Conservation (phyloP, 2,797 vertebrate genomes). For the Avahi laniger region DNA sequence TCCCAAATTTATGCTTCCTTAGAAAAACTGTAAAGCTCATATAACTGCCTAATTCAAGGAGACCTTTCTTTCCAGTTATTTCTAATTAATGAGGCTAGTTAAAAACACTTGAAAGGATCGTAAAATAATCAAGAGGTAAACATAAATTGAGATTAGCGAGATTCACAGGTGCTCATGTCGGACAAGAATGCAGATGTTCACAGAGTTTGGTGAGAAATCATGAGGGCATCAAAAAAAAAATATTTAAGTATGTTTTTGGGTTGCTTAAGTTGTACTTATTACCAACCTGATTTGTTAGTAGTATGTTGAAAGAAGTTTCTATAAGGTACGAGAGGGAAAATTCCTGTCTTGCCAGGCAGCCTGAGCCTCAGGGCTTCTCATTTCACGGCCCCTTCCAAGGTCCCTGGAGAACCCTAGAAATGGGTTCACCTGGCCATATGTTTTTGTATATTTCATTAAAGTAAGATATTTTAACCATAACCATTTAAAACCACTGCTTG, state of each 20-base stretch:
- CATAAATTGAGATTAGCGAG: not conserved
- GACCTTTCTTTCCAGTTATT: conserved; percentile 19
- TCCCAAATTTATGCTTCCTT: not conserved
- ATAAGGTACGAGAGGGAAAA: not conserved
- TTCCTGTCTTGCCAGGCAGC: not conserved
- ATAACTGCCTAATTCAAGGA: not conserved
- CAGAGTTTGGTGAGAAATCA: not conserved
- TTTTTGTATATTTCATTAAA: conserved; percentile 5
- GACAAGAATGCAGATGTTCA: not conserved
- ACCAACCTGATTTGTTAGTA: not conserved
- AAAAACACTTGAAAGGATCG: not conserved
- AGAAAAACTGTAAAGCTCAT: not conserved
- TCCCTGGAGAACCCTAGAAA: not conserved
- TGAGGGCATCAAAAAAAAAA: not conserved
- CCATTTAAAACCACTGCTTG: conserved; percentile 8
- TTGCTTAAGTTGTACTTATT: not conserved
- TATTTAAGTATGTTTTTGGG: not conserved
- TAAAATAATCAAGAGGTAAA: conserved; percentile 36
- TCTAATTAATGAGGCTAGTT: conserved; percentile 21
- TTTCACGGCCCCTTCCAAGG: not conserved
- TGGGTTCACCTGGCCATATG: not conserved
- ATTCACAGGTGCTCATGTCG: not conserved
- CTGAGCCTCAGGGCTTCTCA: not conserved
- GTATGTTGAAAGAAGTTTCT: not conserved
- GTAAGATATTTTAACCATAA: not conserved